Evolutionary conservation across 53 echinoderm and acorn worm genomes (phyloP), one percentile per base, ranked within the genome.

Genomic region (Patiria pectinifera): DNA sequence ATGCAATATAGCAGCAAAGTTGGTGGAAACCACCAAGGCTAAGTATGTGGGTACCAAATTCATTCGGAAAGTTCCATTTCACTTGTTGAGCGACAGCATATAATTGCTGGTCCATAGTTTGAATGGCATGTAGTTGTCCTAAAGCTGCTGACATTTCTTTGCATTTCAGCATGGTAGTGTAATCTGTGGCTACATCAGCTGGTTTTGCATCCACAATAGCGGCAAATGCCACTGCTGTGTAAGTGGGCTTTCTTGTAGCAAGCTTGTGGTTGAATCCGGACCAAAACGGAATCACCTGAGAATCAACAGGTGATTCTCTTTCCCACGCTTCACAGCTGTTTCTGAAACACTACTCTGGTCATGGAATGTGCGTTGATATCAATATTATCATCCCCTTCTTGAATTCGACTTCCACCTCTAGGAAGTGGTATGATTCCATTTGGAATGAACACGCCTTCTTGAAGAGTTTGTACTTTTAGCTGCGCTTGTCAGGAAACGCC

Each of bases 21-120:
- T 87, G 66, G 61, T 93, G 93, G 76, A 89, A 93, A 14, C 93
- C 93, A 43, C 93, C 93, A 58, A 89, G 93, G 21, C 93, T 15
- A n/a, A 93, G 26, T 15, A 93, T 45, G 59, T 83, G 89, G 16
- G 69, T 89, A 59, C 72, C 19, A 59, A 93, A 89, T 48, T 83
- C 83, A 7, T 82, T 48, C n/a, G 89, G 93, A 14, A 53, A 53
- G 53, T 53, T 53, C 53, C 53, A 53, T 8, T 53, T 53, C 53
- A 53, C 53, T 53, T 53, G 53, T 53, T 53, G 53, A 53, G 53
- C 53, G 53, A 53, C 53, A 6, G 53, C 53, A 53, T 53, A 53
- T 8, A 53, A 53, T 53, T 53, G 53, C 53, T 93, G 93, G 77
- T 93, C 93, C 75, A 83, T 82, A 4, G 93, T 89, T 45, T 93